Percentiles rank a stretch among this genome's conserved stretches.
Evolutionary conservation across 2,113 vertebrate genomes (phyloP).

Genomic region (Silurus meridionalis): DNA sequence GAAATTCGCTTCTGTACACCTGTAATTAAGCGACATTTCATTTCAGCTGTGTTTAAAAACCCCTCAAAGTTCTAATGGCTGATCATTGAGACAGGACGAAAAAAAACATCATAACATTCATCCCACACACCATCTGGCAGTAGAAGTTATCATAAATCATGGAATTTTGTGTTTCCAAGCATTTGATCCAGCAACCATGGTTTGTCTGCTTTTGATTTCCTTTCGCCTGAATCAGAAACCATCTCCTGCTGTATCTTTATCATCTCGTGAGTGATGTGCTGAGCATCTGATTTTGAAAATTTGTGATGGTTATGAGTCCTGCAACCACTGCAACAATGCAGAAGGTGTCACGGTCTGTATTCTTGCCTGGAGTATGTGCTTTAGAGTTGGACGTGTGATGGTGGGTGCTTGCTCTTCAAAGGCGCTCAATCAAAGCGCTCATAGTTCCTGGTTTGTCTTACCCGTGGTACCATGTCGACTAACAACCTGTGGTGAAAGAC

Average conservation of each 20-base stretch:
- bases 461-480: constrained; percentile 88
- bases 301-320: constrained; percentile 5
- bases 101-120: neutral
- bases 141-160: neutral
- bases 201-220: neutral
- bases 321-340: neutral
- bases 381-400: constrained; percentile 45
- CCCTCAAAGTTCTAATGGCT: neutral
- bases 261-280: neutral
- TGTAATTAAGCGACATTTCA: neutral
- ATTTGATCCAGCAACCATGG: neutral
- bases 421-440: constrained; percentile 90
- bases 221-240: neutral
- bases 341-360: constrained; percentile 13
- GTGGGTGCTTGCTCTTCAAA: constrained; percentile 7
- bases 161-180: neutral
- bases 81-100: neutral
- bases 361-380: constrained; percentile 8
- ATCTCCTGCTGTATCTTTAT: neutral
- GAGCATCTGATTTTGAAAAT: neutral
- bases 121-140: neutral
- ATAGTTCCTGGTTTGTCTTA: constrained; percentile 91
- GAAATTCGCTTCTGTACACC: neutral
- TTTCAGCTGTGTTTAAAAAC: neutral
- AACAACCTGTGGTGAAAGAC: constrained; percentile 78